Conservation (phyloP, 2,888 invertebrate genomes). For the Marasmarcha lunaedactyla region DNA sequence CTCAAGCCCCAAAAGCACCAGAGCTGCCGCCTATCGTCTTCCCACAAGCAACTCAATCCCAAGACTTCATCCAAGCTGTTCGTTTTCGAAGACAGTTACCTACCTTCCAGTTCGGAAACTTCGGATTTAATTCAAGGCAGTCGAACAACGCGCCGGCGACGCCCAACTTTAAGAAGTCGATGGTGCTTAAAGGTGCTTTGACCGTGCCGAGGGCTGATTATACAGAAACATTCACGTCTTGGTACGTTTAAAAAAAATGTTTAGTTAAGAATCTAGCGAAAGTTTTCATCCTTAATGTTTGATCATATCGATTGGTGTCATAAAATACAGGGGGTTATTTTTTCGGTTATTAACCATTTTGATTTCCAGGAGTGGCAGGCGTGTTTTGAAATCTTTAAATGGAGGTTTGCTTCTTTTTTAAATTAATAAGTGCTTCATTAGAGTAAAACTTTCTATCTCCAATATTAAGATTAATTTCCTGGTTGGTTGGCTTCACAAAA, state of each 20-base stretch:
- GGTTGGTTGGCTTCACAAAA: no score
- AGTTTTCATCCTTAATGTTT: no score
- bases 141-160: slow-evolving; percentile 21
- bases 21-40: slow-evolving; percentile 31
- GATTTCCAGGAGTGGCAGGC: no score
- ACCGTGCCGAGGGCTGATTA: slow-evolving; percentile 39
- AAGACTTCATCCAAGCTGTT: slow-evolving; percentile 2
- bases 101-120: slow-evolving; percentile 17
- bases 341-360: no score
- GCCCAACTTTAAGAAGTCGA: slow-evolving; percentile 24
- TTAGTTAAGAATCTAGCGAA: no score
- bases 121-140: slow-evolving; percentile 25
- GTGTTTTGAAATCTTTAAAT: no score
- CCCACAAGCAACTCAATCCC: slow-evolving; percentile 4
- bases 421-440: no score
- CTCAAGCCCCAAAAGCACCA: slow-evolving; percentile 27
- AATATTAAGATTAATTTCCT: no score
- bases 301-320: no score
- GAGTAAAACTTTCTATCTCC: no score
- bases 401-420: no score
- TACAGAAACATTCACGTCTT: slow-evolving; percentile 36
- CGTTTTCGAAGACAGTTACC: neutral
- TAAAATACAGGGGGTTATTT: no score
- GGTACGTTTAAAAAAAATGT: slow-evolving; percentile 20
- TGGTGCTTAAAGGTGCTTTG: slow-evolving; percentile 30